Evolutionary conservation across 2,888 invertebrate species (phyloP), one percentile per base, ranked within the genome.

Genomic region (Ellobium chinense): DNA sequence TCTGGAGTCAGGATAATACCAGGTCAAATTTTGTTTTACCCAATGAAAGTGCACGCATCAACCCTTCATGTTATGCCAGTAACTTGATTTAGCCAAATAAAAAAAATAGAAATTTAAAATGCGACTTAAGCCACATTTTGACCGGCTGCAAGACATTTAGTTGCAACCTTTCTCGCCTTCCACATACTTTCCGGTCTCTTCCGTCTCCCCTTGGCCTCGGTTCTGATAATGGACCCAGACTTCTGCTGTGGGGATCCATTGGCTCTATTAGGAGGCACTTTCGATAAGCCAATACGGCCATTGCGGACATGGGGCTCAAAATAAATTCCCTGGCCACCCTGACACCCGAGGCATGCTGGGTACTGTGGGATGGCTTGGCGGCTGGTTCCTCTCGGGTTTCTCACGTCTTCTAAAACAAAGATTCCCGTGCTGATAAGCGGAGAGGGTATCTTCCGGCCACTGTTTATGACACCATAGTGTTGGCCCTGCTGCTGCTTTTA

Each of bases 201-300:
- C 1, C 72, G 72, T 72, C 72, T 72, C 72, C 36, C 36, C 37
- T 29, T 4, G 34, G 72, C 12, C 34, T 18, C 1, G 36, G 14
- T 37, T 58, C 74, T 63, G 62, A 63, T 63, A 74, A 74, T 63
- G 63, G 29, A 63, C 63, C 39, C 12, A 31, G 24, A 21, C 31
- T 29, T 39, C 46, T 39, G 63, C 63, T n/a, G 5, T 21, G 31
- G 29, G 37, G 46, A 63, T 63, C 74, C 74, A 63, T 46, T 74
- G 74, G 63, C 46, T 74, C 63, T 74, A 74, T 74, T 60, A 74
- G 31, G 74, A 34, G 27, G 63, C 74, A 74, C 74, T 74, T 73
- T 74, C 74, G 63, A 74, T 74, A 74, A 74, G 74, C 63, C 63
- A 29, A 63, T 29, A 63, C 46, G 62, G 46, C n/a, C 39, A 31